Percentiles rank a stretch among this genome's conserved stretches.
Conservation (phyloP, 37 sponge, comb jelly and placozoan genomes). For the Ianthella basta region DNA sequence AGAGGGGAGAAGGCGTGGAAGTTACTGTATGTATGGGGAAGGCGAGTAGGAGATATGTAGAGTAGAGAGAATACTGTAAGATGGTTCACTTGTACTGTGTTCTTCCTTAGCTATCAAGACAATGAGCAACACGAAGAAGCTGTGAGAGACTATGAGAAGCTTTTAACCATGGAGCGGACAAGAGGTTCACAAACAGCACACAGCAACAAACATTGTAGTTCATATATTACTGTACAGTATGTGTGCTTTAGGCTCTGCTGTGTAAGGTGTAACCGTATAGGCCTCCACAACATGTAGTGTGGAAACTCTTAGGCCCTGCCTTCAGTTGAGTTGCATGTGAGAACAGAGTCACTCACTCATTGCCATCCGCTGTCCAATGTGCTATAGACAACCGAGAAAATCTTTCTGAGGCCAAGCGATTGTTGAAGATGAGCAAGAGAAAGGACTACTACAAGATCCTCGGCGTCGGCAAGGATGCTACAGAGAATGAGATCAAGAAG, state of each 20-base stretch:
- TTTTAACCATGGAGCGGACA: slow-evolving; percentile 72
- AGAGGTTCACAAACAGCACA: slow-evolving; percentile 61
- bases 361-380: background rate
- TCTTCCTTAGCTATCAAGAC: slow-evolving; percentile 77
- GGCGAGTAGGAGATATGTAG: too few species aligned
- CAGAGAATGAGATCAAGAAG: slow-evolving; percentile 94
- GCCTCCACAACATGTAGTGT: too few species aligned
- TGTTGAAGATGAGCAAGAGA: slow-evolving; percentile 87
- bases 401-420: slow-evolving; percentile 62
- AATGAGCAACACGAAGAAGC: slow-evolving; percentile 90
- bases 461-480: slow-evolving; percentile 63
- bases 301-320: too few species aligned
- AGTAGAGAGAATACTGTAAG: too few species aligned
- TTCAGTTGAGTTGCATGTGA: background rate
- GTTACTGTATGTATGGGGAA: too few species aligned
- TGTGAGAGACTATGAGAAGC: slow-evolving; percentile 90
- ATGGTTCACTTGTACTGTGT: too few species aligned
- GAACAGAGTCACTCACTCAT: background rate
- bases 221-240: too few species aligned
- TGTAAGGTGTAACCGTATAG: too few species aligned
- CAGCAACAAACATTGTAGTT: too few species aligned
- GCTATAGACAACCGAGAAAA: slow-evolving; percentile 46
- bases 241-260: too few species aligned
- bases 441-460: slow-evolving; percentile 99
- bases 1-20: background rate